Evolutionary conservation across 2,797 vertebrate species (phyloP).

Genomic region (Myotis myotis): DNA sequence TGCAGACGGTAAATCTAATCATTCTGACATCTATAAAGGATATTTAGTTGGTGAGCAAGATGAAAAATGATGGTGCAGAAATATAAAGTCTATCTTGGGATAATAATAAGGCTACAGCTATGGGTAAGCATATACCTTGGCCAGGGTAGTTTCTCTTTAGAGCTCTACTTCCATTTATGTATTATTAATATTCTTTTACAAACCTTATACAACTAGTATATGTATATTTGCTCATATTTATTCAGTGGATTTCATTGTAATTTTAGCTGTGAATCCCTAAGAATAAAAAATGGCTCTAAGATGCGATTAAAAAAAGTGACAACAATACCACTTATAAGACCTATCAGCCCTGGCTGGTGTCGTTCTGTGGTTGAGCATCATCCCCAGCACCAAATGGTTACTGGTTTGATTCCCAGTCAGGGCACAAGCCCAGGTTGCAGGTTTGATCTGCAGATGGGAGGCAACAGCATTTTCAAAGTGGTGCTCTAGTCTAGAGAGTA

Average conservation of each 20-base stretch:
- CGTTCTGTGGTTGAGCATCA: not conserved
- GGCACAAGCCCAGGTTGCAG: not conserved
- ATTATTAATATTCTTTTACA: not conserved
- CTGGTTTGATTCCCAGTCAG: too few species aligned
- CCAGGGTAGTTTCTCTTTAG: not conserved
- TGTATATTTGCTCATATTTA: slow-evolving; percentile 1
- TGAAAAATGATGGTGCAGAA: slow-evolving; percentile 67
- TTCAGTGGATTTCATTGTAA: slow-evolving; percentile 1
- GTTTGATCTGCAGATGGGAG: not conserved
- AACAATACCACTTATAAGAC: not conserved
- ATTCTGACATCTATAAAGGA: slow-evolving; percentile 69
- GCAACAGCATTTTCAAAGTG: not conserved
- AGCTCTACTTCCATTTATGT: not conserved
- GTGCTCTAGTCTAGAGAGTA: not conserved
- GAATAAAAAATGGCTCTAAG: slow-evolving; percentile 29
- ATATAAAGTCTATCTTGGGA: slow-evolving; percentile 48
- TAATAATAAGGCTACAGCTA: slow-evolving; percentile 41
- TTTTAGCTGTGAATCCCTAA: not conserved
- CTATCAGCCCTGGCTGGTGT: not conserved
- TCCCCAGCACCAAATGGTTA: not conserved
- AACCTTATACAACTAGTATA: not conserved
- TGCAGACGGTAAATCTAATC: slow-evolving; percentile 68
- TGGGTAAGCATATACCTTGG: not conserved
- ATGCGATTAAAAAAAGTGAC: not conserved
- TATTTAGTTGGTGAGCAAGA: slow-evolving; percentile 64